Evolutionary conservation across 2,888 invertebrate genomes (phyloP), one percentile per base, ranked within the genome.

Genomic region (Ichneumoninae sp.): DNA sequence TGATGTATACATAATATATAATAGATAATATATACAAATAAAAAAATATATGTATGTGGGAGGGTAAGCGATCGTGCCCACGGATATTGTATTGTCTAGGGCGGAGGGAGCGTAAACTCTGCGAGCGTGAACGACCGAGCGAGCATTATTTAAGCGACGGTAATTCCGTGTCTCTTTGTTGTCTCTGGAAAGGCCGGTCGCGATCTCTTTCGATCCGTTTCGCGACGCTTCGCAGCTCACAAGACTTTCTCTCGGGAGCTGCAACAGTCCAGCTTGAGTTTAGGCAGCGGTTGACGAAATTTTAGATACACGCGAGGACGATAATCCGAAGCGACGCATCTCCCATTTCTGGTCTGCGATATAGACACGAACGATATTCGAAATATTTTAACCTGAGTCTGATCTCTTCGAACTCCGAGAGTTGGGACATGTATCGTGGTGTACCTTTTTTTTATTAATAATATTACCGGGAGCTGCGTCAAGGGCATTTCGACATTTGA

Each of bases 201-300:
- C 47, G 76, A 82, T 85, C 71, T 72, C 82, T 80, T 82, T 85
- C 82, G 82, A 85, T 85, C 71, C 36, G 80, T 82, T 82, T 85
- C 76, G 82, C 80, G 82, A 72, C 82, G 84, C 82, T 85, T 85
- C 80, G 76, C 33, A 68, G 84, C 74, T 26, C 84, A 85, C 79
- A 62, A 82, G 69, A 84, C 84, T 85, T 85, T 85, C 84, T 82
- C 84, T 71, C 80, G 30, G 54, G 57, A 50, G 50, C 62, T 52
- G 65, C 47, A 69, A 66, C 62, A 71, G 66, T 50, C 60, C 60
- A 60, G 78, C 62, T 40, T 4, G 57, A 57, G 52, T 84, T 71
- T 72, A 54, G 66, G 76, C 69, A 13, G 7, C 52, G 36, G 47
- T 71, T 57, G 10, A 44, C 65, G 22, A 70, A 65, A 54, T 52